Evolutionary conservation across 1,140 invertebrate species (phyloP), one percentile per base, ranked within the genome.

Genomic region (Pseudoatta argentina): DNA sequence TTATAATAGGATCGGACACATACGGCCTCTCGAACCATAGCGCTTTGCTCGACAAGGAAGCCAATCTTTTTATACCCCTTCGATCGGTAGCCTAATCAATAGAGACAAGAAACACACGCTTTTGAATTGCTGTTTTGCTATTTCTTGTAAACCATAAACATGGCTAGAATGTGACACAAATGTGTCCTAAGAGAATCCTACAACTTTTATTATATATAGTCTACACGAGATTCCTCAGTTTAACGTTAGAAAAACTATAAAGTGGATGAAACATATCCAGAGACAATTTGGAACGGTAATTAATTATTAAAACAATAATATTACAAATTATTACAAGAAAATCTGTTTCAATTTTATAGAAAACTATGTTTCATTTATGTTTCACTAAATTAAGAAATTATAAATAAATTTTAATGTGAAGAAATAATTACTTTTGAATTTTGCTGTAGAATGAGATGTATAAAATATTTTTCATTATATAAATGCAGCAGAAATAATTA

Each of bases 1-100:
- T 92, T 91, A 86, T 92, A 92, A 92, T 90, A 88, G 87, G 91
- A 92, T 92, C 91, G 16, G 48, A 90, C 89, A 92, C 85, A 88
- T 92, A 92, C 64, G 91, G 91, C 91, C 89, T 92, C 89, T 87
- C 86, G 81, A 78, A 67, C 85, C 79, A 88, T 89, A 86, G 83
- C 76, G 48, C 27, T 48, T 6, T 39, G 67, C 53, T 63, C 81
- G 72, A 69, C 71, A 69, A 86, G 76, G 89, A 87, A 92, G 91
- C 89, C 83, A 89, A 91, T 79, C 86, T 75, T 59, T 88, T 88
- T 87, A 82, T 61, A 61, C 39, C 51, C 66, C 51, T 81, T 30
- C 81, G 63, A 76, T 85, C 77, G 61, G 59, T 88, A 82, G 79
- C 55, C 57, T 87, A 87, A 92, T 92, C 89, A 77, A 89, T 91